Base-by-base conservation (phyloP, 2,888 invertebrate species). In the Ferrisia virgata region DNA sequence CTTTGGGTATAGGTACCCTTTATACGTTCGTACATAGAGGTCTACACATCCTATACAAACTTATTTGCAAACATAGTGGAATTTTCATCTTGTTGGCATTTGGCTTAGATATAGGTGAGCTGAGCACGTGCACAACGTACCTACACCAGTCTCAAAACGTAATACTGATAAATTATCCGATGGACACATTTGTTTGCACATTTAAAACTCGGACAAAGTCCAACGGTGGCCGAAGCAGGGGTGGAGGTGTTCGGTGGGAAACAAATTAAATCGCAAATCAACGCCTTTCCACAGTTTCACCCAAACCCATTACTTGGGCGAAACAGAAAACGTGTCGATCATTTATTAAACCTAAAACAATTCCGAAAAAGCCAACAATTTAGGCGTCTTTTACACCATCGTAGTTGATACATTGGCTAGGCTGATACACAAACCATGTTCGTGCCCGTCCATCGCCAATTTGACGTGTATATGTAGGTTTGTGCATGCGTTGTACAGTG, bases 211-310 rank as follows among this genome's bases (percentile, higher is more conserved):
- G 3, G 8, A 1, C 13, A 11, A 3, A 47, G 47, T 40, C 40
- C n/a, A n/a, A 18, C 15, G 13, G 1, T 9, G 15, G 15, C 1
- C 1, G 43, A 18, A 47, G 47, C 0, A 47, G 18, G 18, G 8
- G 47, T n/a, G 47, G 2, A 8, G 5, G 47, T 6, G 47, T 4
- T 47, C 18, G 15, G n/a, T 18, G 47, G 58, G 28, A 64, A 64
- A 64, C 58, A 64, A 64, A 64, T 64, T 64, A 64, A 64, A 64
- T 64, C 58, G 58, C 58, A 64, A 64, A 64, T 64, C 58, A 64
- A 64, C 58, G 58, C 58, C 58, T 64, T n/a, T 64, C 58, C 58
- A 64, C 58, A 28, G 28, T 64, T 64, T 25, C 58, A 64, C 58
- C 58, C 58, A 28, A 64, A 64, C 25, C 58, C 58, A 64, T 64